These are phyloP conservation scores for Holothuria scabra DNA, from an alignment of 53 echinoderm and acorn worm species.

Conservation along the genomic window DNA sequence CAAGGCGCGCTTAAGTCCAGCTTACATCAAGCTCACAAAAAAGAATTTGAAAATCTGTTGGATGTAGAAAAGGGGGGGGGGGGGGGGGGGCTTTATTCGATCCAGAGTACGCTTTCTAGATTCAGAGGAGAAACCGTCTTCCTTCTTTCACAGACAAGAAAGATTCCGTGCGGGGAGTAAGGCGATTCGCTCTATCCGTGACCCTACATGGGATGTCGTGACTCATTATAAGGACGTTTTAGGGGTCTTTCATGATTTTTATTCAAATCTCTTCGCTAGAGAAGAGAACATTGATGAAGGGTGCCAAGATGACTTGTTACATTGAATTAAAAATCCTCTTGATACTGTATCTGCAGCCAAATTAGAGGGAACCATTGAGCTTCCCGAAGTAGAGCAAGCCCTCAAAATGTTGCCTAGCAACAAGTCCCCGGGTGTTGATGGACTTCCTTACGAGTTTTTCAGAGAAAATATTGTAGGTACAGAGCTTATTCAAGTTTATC, in stretches of 20 bases:
- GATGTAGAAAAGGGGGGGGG: no score
- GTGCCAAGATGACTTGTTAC: conserved; percentile 26
- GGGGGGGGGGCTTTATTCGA: no score
- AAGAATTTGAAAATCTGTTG: no score
- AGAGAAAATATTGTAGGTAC: conserved; percentile 19
- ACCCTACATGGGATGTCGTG: not conserved
- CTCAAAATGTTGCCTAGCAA: not conserved
- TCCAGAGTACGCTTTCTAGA: no score
- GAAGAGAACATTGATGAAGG: not conserved
- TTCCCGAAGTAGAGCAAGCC: conserved; percentile 18
- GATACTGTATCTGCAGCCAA: not conserved
- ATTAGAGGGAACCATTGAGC: conserved; percentile 14
- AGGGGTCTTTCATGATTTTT: conserved; percentile 7
- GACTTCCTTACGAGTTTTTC: conserved; percentile 54
- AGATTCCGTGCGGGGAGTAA: not conserved
- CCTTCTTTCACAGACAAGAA: not conserved
- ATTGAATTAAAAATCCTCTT: not conserved
- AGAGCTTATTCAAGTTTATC: conserved; percentile 27
- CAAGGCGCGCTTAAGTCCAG: not conserved
- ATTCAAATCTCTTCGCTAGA: not conserved
- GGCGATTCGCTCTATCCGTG: not conserved
- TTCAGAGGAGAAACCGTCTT: no score
- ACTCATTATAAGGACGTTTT: not conserved
- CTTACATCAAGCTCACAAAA: no score
- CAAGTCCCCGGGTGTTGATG: conserved; percentile 3